phyloP scores from a whole-genome alignment of 2,113 vertebrate genomes.

The Anolis carolinensis region DNA sequence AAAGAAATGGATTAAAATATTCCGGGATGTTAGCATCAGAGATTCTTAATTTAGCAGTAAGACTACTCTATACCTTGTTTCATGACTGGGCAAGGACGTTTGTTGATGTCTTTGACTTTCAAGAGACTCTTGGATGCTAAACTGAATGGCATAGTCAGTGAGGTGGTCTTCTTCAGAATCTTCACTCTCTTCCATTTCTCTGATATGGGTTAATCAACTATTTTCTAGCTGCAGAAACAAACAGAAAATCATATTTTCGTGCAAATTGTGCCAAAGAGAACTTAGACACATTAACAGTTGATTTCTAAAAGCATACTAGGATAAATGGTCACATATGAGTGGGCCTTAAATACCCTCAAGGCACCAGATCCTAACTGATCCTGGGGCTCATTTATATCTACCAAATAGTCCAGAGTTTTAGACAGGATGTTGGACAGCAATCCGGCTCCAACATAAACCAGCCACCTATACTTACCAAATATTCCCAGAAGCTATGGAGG shows the following conservation, averaged over 20 bases:
- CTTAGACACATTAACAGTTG: background rate
- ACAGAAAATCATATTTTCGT: background rate
- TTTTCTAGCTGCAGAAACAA: slow-evolving; percentile 25
- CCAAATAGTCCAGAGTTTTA: too few species aligned
- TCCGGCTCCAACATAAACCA: too few species aligned
- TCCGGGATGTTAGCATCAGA: background rate
- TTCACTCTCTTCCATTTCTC: slow-evolving; percentile 76
- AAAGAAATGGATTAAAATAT: background rate
- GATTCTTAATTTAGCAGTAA: background rate
- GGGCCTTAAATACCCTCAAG: too few species aligned
- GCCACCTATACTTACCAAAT: too few species aligned
- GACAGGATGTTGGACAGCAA: too few species aligned
- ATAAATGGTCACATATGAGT: background rate
- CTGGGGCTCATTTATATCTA: too few species aligned
- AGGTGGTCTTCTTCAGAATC: slow-evolving; percentile 80
- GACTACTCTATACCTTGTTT: slow-evolving; percentile 73
- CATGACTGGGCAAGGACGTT: slow-evolving; percentile 52
- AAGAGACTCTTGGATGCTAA: slow-evolving; percentile 82
- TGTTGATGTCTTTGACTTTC: slow-evolving; percentile 63
- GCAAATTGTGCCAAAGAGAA: background rate
- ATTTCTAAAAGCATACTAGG: background rate
- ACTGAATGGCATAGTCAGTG: slow-evolving; percentile 78
- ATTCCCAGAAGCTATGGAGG: too few species aligned
- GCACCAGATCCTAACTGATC: too few species aligned
- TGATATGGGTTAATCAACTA: slow-evolving; percentile 28